A percentile compares a stretch with the other conserved stretches of the same genome.
phyloP scores from a whole-genome alignment of 2,797 vertebrate species.

The Miichthys miiuy region DNA sequence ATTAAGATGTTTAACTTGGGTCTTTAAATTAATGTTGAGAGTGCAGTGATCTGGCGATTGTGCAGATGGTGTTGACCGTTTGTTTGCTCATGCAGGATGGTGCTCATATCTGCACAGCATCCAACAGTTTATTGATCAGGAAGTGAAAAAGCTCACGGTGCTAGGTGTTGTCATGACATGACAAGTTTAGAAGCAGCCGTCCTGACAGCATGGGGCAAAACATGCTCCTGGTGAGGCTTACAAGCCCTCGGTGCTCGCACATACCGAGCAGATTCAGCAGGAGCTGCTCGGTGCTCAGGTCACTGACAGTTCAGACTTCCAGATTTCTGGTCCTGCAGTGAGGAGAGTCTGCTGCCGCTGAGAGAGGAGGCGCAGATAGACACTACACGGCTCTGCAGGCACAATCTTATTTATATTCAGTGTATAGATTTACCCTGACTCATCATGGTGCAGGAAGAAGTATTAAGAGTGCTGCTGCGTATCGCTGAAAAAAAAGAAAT shows the following conservation, averaged over 20 bases:
- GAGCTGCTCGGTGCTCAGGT: slow-evolving; percentile 53
- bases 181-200: slow-evolving; percentile 58
- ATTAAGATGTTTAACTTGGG: slow-evolving; percentile 25
- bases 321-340: slow-evolving; percentile 56
- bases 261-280: slow-evolving; percentile 37
- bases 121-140: slow-evolving; percentile 55
- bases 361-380: slow-evolving; percentile 43
- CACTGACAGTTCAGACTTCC: slow-evolving; percentile 68
- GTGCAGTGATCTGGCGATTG: background rate
- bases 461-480: slow-evolving; percentile 57
- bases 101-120: slow-evolving; percentile 41
- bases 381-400: slow-evolving; percentile 56
- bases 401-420: slow-evolving; percentile 75
- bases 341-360: slow-evolving; percentile 43
- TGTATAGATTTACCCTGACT: slow-evolving; percentile 74
- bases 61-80: slow-evolving; percentile 27
- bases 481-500: slow-evolving; percentile 36
- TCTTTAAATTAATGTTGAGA: slow-evolving; percentile 25
- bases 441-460: slow-evolving; percentile 62
- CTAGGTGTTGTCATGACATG: slow-evolving; percentile 61
- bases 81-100: slow-evolving; percentile 18
- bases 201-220: slow-evolving; percentile 58
- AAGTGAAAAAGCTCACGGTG: slow-evolving; percentile 44
- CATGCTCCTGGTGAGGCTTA: slow-evolving; percentile 57
- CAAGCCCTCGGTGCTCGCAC: slow-evolving; percentile 30